Evolutionary conservation across 1,140 invertebrate species (phyloP), one percentile per base, ranked within the genome.

Genomic region (Drosophila pallidifrons): DNA sequence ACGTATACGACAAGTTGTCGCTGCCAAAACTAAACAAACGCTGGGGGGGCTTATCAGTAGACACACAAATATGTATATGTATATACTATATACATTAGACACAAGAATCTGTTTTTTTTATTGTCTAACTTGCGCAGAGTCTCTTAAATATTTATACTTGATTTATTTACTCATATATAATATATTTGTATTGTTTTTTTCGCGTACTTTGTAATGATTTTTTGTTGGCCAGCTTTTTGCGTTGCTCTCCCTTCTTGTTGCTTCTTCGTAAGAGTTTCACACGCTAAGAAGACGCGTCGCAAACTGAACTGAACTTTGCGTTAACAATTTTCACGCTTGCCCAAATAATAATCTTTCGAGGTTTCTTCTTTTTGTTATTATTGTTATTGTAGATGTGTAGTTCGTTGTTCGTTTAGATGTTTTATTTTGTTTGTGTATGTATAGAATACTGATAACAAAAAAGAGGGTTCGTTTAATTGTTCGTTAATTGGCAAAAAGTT

Each of bases 401-500:
- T 57, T 71, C 55, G 55, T 71, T 46, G 57, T 71, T 73, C 55
- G 71, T 82, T 79, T 57, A 11, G 7, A 10, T n/a, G 32, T 32
- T 54, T 1, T 87, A 66, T 63, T 54, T 25, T 20, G 20, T 20
- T 65, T 69, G 79, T 80, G 68, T 73, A 60, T 71, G 46, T 13
- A 45, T 35, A 65, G 72, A 87, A 88, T 87, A 87, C 83, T 87
- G 83, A 87, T 87, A 87, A 81, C 86, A 79, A 76, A 66, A 25
- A 63, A 63, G 41, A 32, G 49, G 57, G 63, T 88, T 88, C 86
- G 85, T 88, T 59, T 80, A 83, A 79, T 69, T 75, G 82, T 86
- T 86, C 82, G 82, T 86, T 85, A 78, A 80, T 74, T 68, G 55
- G 55, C 68, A 66, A 63, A 25, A 51, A 43, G 51, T 47, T 71